Evolutionary conservation across 2,888 invertebrate genomes (phyloP), one percentile per base, ranked within the genome.

Genomic region (Luperina nickerlii): DNA sequence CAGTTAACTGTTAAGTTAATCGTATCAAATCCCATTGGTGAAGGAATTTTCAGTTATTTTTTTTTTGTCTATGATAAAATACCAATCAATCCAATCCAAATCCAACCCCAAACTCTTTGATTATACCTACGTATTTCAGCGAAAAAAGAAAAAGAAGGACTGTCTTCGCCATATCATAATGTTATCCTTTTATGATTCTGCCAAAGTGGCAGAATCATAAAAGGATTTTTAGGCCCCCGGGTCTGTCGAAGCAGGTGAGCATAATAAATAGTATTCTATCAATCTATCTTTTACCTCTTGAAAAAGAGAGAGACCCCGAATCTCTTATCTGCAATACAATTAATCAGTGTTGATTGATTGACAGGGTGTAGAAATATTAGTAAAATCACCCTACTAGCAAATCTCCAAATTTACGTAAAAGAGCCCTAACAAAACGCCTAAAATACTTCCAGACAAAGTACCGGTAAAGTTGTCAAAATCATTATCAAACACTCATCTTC

Each of bases 401-500:
- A 79, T 48, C 13, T 62, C 20, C 18, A 62, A 75, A 68, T 68
- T 67, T 54, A 76, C 63, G 68, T 15, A 68, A 38, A 45, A 24
- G 62, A 38, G 57, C 63, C 68, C 62, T 74, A 24, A 51, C 68
- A 72, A 75, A 80, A 68, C 9, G 27, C 42, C 65, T 62, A 54
- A 70, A 74, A 70, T 70, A 79, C 70, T 69, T 67, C 15, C 51
- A 76, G n/a, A 27, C 51, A 32, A 71, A 84, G 79, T 67, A 84
- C 70, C 70, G 45, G 74, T 80, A 74, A 72, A 77, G 67, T 74
- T 77, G 77, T 78, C 86, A 74, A 82, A 84, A 82, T 82, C 74
- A 77, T 82, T 84, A 86, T 82, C 65, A 84, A 69, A 77, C 74
- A 72, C 84, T 86, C 74, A 69, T 72, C 84, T 77, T 13, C 62